Base-by-base conservation (phyloP, 2,888 invertebrate species). In the Opisthograptis luteolata region DNA sequence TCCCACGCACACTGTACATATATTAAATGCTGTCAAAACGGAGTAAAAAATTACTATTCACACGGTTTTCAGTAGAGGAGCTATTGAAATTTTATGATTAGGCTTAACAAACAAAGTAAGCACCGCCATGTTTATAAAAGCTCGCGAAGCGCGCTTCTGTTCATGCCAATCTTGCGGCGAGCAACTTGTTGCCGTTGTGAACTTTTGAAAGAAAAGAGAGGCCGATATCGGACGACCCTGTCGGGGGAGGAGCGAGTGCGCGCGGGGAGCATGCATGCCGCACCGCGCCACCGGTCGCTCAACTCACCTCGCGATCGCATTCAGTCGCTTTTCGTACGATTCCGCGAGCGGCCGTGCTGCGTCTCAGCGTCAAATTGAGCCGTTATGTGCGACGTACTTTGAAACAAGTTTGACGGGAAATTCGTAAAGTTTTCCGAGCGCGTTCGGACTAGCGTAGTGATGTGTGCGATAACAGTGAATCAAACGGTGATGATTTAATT, bases 351-450 rank as follows among this genome's bases (percentile, higher is more conserved):
- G 77, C 55, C 42, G 61, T 50, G 59, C 48, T 68, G 70, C 67
- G 57, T 67, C 73, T 68, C 61, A 64, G 68, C 73, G 68, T 64
- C 54, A 63, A 73, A 74, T 77, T 81, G 72, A 68, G 78, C 83
- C 87, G 89, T 87, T 87, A 90, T 90, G n/a, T n/a, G 89, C 81
- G 73, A 83, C 86, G 84, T 79, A 81, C 78, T 79, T 84, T 81
- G 87, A 80, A 90, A 89, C 90, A 88, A 90, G 90, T 90, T 90
- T 90, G 88, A 89, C 90, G 89, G 87, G 87, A 87, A 88, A 86
- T 84, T 86, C 76, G 80, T 82, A 71, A 87, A 87, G 84, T 87
- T 87, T 87, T 84, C 85, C 84, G 79, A 84, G 73, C 73, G 81
- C 78, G 76, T 76, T 74, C 76, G 81, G 79, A 81, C 80, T 82